Base-by-base conservation (phyloP, 2,888 invertebrate species). In the Tipula confusa region DNA sequence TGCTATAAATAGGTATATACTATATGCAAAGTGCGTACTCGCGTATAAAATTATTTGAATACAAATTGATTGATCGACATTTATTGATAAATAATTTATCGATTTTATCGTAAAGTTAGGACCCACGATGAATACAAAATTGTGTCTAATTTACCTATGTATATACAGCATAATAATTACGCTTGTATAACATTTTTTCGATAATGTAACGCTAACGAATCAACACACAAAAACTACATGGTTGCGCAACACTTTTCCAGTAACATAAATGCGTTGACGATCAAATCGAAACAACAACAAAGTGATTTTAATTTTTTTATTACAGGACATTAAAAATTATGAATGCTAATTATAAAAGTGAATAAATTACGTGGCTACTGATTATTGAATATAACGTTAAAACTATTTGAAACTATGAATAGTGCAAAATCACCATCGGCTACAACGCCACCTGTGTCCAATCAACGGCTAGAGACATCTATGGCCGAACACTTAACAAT, bases 371-470 rank as follows among this genome's bases (percentile, higher is more conserved):
- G 3, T 2, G 24, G 24, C 24, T n/a, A 33, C 11, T 24, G 24
- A 64, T 64, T 24, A 64, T 43, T 18, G 4, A 36, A 9, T 11
- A 9, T 36, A 6, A 9, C 11, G 15, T 43, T n/a, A 43, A 43
- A 43, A 43, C n/a, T 2, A 64, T 64, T 64, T 4, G 15, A 13
- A 13, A 80, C 7, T 15, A 80, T 80, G 80, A 80, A 80, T n/a
- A 80, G 29, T 80, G 31, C 80, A 29, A 80, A 80, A 80, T 29
- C 80, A 80, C 31, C 80, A 29, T 31, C 80, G 80, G 29, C 80
- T 15, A 29, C 80, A 80, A 29, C 80, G 80, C 80, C 80, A 31
- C 80, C 80, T 1, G 29, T 18, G 29, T n/a, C 80, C n/a, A n/a
- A n/a, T n/a, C 80, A 80, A 29, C 31, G 29, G 9, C n/a, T 29